These are phyloP conservation scores for Hystrix cristata DNA, from an alignment of 2,113 vertebrate species.

Conservation along the genomic window DNA sequence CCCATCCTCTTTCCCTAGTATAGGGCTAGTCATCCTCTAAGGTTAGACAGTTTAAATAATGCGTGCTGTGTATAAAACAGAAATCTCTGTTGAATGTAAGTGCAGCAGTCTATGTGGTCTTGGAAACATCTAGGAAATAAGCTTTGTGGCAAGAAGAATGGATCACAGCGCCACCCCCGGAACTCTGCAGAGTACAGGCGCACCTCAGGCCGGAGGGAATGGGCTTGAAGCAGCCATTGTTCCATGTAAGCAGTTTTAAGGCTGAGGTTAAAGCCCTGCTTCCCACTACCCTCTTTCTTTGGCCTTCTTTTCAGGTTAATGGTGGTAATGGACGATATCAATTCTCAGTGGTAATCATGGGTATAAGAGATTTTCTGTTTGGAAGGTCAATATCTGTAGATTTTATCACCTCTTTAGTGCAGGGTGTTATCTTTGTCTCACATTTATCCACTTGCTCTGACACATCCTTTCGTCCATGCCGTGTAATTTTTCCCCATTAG, in stretches of 20 bases:
- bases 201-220: background rate
- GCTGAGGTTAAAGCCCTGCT: background rate
- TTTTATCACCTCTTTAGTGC: background rate
- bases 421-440: background rate
- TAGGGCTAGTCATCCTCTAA: background rate
- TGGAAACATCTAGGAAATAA: background rate
- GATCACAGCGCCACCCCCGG: background rate
- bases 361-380: background rate
- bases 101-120: background rate
- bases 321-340: background rate
- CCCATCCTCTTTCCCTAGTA: background rate
- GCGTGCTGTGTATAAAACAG: background rate
- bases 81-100: background rate
- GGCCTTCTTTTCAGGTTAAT: background rate
- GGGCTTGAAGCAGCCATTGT: background rate
- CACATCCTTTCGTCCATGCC: background rate
- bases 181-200: accelerated
- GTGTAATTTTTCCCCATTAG: background rate
- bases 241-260: background rate
- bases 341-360: background rate
- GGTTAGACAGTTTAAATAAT: background rate
- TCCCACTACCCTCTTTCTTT: background rate
- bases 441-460: background rate
- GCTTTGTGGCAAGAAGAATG: background rate
- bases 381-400: background rate